These are phyloP conservation scores for Chelmon rostratus DNA, from an alignment of 2,797 vertebrate species.

Conservation along the genomic window DNA sequence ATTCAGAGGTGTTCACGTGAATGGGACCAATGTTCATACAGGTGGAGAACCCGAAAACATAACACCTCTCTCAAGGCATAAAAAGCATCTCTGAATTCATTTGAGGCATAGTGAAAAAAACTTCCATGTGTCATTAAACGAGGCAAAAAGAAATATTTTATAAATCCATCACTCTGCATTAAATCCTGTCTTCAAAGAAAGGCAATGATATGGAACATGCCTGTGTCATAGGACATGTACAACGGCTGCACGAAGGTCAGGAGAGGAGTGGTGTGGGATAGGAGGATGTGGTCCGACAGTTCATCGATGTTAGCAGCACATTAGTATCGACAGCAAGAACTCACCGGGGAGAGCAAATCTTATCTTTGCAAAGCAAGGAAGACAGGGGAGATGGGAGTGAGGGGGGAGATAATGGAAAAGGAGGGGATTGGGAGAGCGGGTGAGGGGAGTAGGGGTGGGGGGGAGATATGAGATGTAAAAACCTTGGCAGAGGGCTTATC, in stretches of 20 bases:
- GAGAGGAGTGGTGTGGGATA: slow-evolving; percentile 33
- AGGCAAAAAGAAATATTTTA: background rate
- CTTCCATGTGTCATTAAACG: background rate
- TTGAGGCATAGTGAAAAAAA: background rate
- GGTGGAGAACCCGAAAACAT: no score
- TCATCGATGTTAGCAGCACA: slow-evolving; percentile 81
- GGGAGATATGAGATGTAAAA: slow-evolving; percentile 67
- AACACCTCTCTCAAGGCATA: no score
- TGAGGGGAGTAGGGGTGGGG: slow-evolving; percentile 7
- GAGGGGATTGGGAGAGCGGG: slow-evolving; percentile 31
- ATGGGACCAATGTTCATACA: no score
- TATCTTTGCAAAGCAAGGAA: slow-evolving; percentile 81
- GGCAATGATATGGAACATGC: background rate
- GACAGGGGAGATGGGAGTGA: slow-evolving; percentile 68
- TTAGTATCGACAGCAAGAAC: slow-evolving; percentile 82
- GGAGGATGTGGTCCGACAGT: slow-evolving; percentile 76
- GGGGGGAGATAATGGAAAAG: slow-evolving; percentile 64
- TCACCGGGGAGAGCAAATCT: slow-evolving; percentile 77
- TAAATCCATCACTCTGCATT: slow-evolving; percentile 1
- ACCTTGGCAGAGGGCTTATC: slow-evolving; percentile 70
- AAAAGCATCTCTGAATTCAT: background rate
- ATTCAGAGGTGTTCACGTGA: no score
- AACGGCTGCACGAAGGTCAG: slow-evolving; percentile 72
- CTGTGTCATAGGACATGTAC: slow-evolving; percentile 2
- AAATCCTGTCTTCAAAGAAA: slow-evolving; percentile 3